These are phyloP conservation scores for Lamellibrachia satsuma DNA, from an alignment of 2,888 invertebrate genomes.

Conservation along the genomic window DNA sequence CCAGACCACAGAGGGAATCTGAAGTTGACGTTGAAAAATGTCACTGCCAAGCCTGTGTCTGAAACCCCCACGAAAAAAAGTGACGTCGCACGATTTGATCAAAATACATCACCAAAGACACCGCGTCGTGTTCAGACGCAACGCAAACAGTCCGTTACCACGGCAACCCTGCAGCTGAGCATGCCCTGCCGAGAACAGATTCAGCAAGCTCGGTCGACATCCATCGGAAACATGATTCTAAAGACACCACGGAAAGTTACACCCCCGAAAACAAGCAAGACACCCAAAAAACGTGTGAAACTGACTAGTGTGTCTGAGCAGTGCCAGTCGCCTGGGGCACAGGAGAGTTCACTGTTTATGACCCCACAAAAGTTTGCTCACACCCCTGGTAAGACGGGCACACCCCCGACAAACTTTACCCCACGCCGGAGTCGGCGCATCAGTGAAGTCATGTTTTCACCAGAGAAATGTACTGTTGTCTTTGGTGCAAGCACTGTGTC, in stretches of 20 bases:
- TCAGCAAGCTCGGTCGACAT: background rate
- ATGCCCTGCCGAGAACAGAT: constrained; percentile 1
- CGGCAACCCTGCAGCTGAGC: background rate
- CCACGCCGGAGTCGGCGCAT: background rate
- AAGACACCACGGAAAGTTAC: background rate
- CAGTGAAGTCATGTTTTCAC: background rate
- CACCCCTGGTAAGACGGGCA: background rate
- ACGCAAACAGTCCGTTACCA: background rate
- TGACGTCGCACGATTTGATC: background rate
- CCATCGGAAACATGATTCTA: background rate
- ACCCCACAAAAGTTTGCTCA: background rate
- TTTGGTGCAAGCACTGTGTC: background rate
- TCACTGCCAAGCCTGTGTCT: background rate
- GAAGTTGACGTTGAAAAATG: background rate
- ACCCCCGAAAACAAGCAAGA: background rate
- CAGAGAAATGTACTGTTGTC: background rate
- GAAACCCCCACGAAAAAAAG: background rate
- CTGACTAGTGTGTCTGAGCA: background rate
- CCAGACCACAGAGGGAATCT: background rate
- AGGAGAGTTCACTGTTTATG: background rate
- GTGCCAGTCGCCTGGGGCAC: background rate
- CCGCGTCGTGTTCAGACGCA: background rate
- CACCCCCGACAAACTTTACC: background rate
- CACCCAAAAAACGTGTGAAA: background rate
- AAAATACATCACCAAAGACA: background rate